A percentile compares a stretch with the other conserved stretches of the same genome.
phyloP scores from a whole-genome alignment of 2,113 vertebrate species.

The Progne subis region DNA sequence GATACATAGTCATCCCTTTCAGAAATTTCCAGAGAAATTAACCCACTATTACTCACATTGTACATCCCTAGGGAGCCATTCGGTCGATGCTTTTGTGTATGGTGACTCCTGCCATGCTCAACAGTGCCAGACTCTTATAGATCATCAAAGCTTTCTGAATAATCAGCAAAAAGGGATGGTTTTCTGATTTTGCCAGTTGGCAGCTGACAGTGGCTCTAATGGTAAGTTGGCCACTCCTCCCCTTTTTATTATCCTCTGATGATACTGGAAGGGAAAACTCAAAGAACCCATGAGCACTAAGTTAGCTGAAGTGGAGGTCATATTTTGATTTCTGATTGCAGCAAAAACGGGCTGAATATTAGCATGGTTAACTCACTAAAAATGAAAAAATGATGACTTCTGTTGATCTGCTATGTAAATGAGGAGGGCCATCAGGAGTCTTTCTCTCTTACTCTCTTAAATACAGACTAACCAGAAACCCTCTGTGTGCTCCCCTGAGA shows the following conservation, averaged over 20 bases:
- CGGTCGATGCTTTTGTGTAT: neutral
- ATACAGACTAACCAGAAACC: neutral
- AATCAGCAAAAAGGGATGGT: neutral
- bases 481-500: neutral
- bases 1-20: neutral
- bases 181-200: neutral
- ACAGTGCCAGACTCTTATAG: neutral
- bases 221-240: neutral
- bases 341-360: neutral
- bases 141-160: neutral
- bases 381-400: neutral
- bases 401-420: neutral
- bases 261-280: neutral
- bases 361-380: neutral
- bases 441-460: neutral
- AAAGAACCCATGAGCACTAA: neutral
- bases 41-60: neutral
- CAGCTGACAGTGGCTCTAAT: neutral
- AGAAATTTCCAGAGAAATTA: constrained; percentile 40
- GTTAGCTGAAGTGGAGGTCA: neutral
- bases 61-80: neutral
- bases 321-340: neutral
- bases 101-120: neutral
- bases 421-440: neutral
- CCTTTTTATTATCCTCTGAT: neutral